A percentile compares a stretch with the other conserved stretches of the same genome.
Conservation (phyloP, 2,888 invertebrate genomes). For the Meteorus cinctellus region DNA sequence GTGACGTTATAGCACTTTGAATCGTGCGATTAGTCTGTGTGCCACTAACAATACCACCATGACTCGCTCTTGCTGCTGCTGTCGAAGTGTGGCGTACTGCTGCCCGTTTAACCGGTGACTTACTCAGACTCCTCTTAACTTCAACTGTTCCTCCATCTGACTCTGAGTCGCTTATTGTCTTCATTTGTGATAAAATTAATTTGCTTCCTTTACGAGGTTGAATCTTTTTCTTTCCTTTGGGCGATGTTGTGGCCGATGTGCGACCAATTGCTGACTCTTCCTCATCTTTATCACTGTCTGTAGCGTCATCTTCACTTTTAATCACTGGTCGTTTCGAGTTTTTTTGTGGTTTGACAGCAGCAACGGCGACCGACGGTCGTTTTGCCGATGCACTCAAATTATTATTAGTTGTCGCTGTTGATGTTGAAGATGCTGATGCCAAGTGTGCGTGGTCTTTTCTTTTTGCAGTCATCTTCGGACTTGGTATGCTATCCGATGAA, state of each 20-base stretch:
- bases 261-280: slow-evolving; percentile 60
- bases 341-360: slow-evolving; percentile 69
- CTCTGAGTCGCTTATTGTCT: slow-evolving; percentile 79
- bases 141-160: slow-evolving; percentile 77
- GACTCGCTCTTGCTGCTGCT: slow-evolving; percentile 60
- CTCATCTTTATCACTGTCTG: slow-evolving; percentile 69
- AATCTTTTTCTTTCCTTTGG: slow-evolving; percentile 67
- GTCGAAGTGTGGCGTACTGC: slow-evolving; percentile 68
- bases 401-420: slow-evolving; percentile 40
- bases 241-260: slow-evolving; percentile 57
- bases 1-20: slow-evolving; percentile 58
- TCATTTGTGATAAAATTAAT: slow-evolving; percentile 66
- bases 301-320: slow-evolving; percentile 69
- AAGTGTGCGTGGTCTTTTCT: slow-evolving; percentile 66
- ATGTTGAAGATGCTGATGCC: slow-evolving; percentile 43
- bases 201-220: slow-evolving; percentile 68
- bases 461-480: slow-evolving; percentile 70
- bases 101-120: slow-evolving; percentile 80
- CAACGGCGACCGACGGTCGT: slow-evolving; percentile 64
- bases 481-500: slow-evolving; percentile 77
- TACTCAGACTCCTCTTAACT: slow-evolving; percentile 75
- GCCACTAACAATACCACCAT: slow-evolving; percentile 56
- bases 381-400: slow-evolving; percentile 58
- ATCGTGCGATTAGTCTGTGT: slow-evolving; percentile 57
- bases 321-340: slow-evolving; percentile 62